phyloP scores from a whole-genome alignment of 1,140 invertebrate genomes.

The Apolygus lucorum region DNA sequence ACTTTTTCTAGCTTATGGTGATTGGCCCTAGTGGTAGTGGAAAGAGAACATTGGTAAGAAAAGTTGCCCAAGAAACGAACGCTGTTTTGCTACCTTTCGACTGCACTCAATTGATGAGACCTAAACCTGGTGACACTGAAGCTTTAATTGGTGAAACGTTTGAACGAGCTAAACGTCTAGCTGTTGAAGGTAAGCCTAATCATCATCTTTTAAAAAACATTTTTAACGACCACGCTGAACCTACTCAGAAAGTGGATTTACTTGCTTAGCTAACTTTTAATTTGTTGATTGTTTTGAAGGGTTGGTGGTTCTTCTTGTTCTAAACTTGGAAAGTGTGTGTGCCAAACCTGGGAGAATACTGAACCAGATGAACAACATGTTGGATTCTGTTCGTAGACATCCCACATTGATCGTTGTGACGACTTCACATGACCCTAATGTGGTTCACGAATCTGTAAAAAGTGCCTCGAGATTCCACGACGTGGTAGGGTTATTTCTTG shows the following conservation, averaged over 20 bases:
- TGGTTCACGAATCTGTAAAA: background rate
- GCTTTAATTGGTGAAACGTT: background rate
- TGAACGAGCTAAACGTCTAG: background rate
- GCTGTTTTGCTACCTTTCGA: background rate
- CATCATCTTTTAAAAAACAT: background rate
- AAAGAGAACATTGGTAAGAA: background rate
- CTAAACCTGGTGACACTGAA: background rate
- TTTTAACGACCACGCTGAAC: background rate
- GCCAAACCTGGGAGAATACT: background rate
- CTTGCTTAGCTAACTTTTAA: background rate
- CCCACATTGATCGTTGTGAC: background rate
- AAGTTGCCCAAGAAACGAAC: background rate
- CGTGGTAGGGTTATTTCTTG: background rate
- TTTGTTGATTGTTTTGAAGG: background rate
- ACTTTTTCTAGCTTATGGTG: slow-evolving; percentile 2
- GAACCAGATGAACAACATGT: background rate
- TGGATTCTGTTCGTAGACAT: background rate
- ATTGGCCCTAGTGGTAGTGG: background rate
- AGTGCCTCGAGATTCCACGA: background rate
- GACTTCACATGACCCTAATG: background rate
- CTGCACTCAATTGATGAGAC: background rate
- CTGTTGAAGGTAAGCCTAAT: background rate
- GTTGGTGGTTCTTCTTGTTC: background rate
- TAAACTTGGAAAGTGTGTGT: background rate
- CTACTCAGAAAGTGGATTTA: background rate